Conservation (phyloP, 2,797 vertebrate genomes). For the Ispidina lecontei region DNA sequence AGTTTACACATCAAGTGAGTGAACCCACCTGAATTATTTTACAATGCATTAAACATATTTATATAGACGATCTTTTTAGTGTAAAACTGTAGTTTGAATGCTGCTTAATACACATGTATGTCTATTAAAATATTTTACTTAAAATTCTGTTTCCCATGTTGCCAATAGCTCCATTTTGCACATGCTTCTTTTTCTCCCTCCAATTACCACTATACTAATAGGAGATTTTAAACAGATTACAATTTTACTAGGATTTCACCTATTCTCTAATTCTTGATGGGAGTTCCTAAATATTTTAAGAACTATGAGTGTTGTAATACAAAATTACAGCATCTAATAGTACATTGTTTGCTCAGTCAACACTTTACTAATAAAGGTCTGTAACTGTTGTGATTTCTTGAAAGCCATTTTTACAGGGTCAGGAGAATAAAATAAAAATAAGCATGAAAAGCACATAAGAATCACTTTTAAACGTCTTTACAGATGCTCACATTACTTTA, state of each 20-base stretch:
- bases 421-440: neutral
- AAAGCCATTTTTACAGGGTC: slow-evolving; percentile 12
- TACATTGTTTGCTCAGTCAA: neutral
- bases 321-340: slow-evolving; percentile 19
- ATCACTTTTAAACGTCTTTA: neutral
- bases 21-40: neutral
- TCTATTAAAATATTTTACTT: neutral
- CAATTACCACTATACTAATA: neutral
- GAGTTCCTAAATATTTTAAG: slow-evolving; percentile 30
- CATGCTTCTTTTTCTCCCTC: neutral
- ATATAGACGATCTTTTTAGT: neutral
- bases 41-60: neutral
- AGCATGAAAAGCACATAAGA: neutral
- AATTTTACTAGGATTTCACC: neutral
- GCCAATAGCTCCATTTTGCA: neutral
- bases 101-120: neutral
- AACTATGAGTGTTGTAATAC: neutral
- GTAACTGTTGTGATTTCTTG: neutral
- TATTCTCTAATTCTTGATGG: slow-evolving; percentile 12
- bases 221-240: slow-evolving; percentile 4
- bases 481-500: neutral
- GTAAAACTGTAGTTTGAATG: neutral
- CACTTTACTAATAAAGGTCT: neutral
- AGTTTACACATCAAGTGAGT: neutral
- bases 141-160: neutral